phyloP scores from a whole-genome alignment of 2,888 invertebrate genomes.

The Apomyelois bistriatella region DNA sequence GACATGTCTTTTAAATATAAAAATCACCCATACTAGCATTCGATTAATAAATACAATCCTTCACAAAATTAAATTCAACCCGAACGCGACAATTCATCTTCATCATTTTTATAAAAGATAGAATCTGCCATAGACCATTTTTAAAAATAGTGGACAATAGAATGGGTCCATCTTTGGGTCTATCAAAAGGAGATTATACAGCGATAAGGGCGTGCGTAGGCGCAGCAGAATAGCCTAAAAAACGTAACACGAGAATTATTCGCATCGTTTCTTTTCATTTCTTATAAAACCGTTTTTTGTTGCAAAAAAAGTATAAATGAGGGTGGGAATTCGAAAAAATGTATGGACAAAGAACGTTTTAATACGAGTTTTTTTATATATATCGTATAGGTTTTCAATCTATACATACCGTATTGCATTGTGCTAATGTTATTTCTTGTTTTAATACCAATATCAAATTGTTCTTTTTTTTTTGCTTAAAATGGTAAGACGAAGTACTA shows the following conservation, averaged over 20 bases:
- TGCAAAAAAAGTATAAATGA: constrained; percentile 71
- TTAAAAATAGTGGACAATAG: constrained; percentile 64
- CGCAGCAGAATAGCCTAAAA: constrained; percentile 60
- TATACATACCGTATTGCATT: constrained; percentile 15
- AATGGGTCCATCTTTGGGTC: constrained; percentile 66
- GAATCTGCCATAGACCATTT: constrained; percentile 30
- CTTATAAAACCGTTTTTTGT: constrained; percentile 72
- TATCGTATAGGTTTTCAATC: constrained; percentile 55
- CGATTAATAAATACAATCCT: too few relatives aligned
- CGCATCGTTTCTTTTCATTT: constrained; percentile 76
- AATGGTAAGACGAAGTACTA: neutral
- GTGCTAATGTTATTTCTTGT: constrained; percentile 19
- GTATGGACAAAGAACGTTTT: constrained; percentile 69
- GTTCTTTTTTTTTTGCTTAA: neutral
- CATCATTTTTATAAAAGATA: constrained; percentile 38
- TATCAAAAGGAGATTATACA: constrained; percentile 75
- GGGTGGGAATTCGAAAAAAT: constrained; percentile 62
- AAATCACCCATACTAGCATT: too few relatives aligned
- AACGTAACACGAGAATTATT: constrained; percentile 77
- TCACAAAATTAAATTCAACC: constrained; percentile 20
- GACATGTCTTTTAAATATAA: too few relatives aligned
- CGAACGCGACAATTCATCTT: constrained; percentile 50
- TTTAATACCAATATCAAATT: constrained; percentile 10
- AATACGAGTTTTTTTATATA: constrained; percentile 56
- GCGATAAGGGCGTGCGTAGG: constrained; percentile 70